A percentile compares a stretch with the other conserved stretches of the same genome.
Conservation (phyloP, 2,113 vertebrate species). For the Hyla sarda region DNA sequence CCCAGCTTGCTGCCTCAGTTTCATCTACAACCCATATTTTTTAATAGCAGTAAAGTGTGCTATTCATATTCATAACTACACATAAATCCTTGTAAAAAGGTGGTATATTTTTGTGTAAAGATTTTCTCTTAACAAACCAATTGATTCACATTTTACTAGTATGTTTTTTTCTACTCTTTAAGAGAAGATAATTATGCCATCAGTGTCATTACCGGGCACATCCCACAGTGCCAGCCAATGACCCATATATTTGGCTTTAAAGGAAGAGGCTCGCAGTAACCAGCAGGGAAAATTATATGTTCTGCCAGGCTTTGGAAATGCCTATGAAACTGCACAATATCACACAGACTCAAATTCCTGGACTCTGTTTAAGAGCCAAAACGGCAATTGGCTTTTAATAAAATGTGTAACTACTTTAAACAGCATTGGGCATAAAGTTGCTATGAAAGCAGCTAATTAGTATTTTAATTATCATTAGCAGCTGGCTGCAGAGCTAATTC, state of each 20-base stretch:
- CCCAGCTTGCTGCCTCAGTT: too few relatives aligned
- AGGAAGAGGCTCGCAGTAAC: background rate
- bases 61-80: background rate
- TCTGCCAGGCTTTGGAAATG: slow-evolving; percentile 34
- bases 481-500: slow-evolving; percentile 44
- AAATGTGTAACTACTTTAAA: slow-evolving; percentile 54
- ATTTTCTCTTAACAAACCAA: slow-evolving; percentile 4
- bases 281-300: slow-evolving; percentile 6
- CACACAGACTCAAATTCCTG: slow-evolving; percentile 5
- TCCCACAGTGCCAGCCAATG: slow-evolving; percentile 40
- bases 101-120: background rate
- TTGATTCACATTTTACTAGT: background rate
- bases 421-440: slow-evolving; percentile 43
- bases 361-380: slow-evolving; percentile 18
- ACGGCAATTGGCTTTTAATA: slow-evolving; percentile 53
- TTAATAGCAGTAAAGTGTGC: background rate
- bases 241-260: slow-evolving; percentile 44
- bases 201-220: slow-evolving; percentile 27
- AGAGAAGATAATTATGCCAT: slow-evolving; percentile 27
- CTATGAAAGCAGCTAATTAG: slow-evolving; percentile 55
- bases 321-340: slow-evolving; percentile 14
- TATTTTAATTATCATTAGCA: slow-evolving; percentile 59
- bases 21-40: background rate
- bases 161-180: slow-evolving; percentile 11
- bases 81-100: background rate